Percentiles rank a stretch among this genome's conserved stretches.
phyloP scores from a whole-genome alignment of 2,888 invertebrate genomes.

The Caenorhabditis panamensis region DNA sequence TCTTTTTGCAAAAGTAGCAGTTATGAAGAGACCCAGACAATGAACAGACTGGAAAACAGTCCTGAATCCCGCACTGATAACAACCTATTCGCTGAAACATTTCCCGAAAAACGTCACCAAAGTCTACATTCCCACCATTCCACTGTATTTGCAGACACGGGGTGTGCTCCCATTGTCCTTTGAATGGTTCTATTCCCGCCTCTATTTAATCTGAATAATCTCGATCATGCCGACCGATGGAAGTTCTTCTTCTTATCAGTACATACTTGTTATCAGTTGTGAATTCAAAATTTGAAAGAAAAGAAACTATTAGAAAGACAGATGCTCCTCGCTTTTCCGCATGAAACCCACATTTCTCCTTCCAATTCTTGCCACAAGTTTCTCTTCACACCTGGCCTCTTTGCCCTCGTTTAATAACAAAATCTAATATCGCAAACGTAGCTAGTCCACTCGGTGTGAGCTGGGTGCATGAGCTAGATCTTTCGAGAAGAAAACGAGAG shows the following conservation, averaged over 20 bases:
- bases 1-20: too few species aligned
- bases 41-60: neutral
- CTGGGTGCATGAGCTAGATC: too few species aligned
- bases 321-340: too few species aligned
- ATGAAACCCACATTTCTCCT: too few species aligned
- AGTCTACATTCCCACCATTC: neutral
- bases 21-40: too few species aligned
- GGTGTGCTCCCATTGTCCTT: neutral
- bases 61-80: neutral
- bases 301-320: too few species aligned
- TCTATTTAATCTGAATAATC: slow-evolving; percentile 8
- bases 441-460: neutral
- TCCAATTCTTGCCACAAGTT: neutral
- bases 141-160: neutral
- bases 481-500: slow-evolving; percentile 21
- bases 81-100: neutral
- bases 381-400: slow-evolving; percentile 24
- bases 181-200: neutral
- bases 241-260: slow-evolving; percentile 32
- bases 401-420: too few species aligned
- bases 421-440: too few species aligned
- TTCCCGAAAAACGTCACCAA: neutral
- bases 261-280: slow-evolving; percentile 24
- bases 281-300: too few species aligned
- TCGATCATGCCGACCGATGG: slow-evolving; percentile 14